Evolutionary conservation across 1,140 invertebrate genomes (phyloP).

Genomic region (Hylyphantes graminicola): DNA sequence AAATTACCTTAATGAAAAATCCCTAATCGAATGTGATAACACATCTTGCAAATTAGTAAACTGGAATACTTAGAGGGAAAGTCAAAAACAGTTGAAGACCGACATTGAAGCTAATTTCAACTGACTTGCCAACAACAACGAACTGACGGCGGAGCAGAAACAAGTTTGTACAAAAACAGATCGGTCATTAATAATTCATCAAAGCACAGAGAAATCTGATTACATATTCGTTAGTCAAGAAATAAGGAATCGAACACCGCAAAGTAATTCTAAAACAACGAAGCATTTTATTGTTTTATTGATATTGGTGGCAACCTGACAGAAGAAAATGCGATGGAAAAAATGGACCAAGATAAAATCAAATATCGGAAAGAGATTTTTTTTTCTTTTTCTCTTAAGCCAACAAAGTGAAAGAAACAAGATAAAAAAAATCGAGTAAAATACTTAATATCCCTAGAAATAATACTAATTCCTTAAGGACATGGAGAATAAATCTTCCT

Average conservation of each 20-base stretch:
- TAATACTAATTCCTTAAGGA: not conserved
- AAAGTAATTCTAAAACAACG: not conserved
- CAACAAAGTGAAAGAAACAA: not conserved
- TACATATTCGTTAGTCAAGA: slow-evolving; percentile 12
- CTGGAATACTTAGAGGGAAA: too few species aligned
- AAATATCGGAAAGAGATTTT: slow-evolving; percentile 8
- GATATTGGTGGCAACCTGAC: not conserved
- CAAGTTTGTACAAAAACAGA: not conserved
- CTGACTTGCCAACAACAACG: not conserved
- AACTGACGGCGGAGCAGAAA: not conserved
- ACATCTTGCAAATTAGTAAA: too few species aligned
- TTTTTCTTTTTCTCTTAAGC: not conserved
- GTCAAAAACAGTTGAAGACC: too few species aligned
- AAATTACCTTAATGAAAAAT: too few species aligned
- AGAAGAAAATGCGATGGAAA: not conserved
- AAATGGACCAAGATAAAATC: not conserved
- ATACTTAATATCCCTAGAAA: not conserved
- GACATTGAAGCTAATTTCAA: not conserved
- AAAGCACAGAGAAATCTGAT: slow-evolving; percentile 9
- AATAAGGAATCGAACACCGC: slow-evolving; percentile 15
- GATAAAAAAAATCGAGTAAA: not conserved
- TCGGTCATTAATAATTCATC: slow-evolving; percentile 22
- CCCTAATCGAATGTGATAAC: too few species aligned
- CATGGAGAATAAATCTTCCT: not conserved
- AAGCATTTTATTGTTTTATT: not conserved